Evolutionary conservation across 2,797 vertebrate species (phyloP).

Genomic region (Orestias chungarensis): DNA sequence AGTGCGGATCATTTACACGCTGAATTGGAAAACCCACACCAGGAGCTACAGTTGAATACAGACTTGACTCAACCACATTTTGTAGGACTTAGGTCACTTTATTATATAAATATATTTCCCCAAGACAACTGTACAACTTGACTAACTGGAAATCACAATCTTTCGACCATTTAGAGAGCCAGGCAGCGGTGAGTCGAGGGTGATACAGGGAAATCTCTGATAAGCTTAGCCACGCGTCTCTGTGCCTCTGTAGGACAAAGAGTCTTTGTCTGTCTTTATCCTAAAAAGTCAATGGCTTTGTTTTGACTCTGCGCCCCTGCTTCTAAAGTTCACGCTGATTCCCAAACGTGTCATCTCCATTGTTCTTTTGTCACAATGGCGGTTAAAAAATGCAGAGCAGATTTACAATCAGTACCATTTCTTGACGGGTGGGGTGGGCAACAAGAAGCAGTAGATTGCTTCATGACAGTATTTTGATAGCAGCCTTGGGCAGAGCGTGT

Average conservation of each 20-base stretch:
- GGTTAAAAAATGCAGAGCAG: constrained; percentile 40
- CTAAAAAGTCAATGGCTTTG: constrained; percentile 48
- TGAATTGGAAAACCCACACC: neutral
- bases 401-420: neutral
- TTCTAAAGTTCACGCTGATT: constrained; percentile 43
- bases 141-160: constrained; percentile 3
- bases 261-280: constrained; percentile 48
- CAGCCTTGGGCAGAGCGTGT: constrained; percentile 32
- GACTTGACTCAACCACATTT: neutral
- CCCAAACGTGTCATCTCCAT: constrained; percentile 37
- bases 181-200: constrained; percentile 19
- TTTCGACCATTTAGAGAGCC: constrained; percentile 6
- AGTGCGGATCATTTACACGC: constrained; percentile 1
- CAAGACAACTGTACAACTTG: neutral
- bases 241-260: constrained; percentile 43
- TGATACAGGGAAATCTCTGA: constrained; percentile 34
- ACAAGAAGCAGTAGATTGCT: constrained; percentile 17
- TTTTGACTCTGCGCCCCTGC: constrained; percentile 41
- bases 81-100: neutral
- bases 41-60: neutral
- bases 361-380: constrained; percentile 51
- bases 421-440: constrained; percentile 22
- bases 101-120: neutral
- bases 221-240: constrained; percentile 23
- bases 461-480: constrained; percentile 23